Percentiles rank a stretch among this genome's conserved stretches.
These are phyloP conservation scores for Falco columbarius DNA, from an alignment of 2,797 vertebrate species.

Conservation along the genomic window DNA sequence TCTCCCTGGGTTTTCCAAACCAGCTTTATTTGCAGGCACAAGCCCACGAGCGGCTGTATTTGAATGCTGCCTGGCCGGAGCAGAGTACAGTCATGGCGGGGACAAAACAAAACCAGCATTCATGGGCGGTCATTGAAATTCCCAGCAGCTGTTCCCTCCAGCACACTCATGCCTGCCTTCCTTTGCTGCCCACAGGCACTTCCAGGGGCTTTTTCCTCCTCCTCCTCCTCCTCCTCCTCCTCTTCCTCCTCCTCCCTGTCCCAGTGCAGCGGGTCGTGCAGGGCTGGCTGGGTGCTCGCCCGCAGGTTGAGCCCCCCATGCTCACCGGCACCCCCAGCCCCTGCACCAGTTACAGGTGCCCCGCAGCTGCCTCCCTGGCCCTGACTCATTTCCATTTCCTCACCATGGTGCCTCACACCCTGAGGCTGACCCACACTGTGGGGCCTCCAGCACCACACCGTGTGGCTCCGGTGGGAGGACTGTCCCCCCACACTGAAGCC, in stretches of 20 bases:
- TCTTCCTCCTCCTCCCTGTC: background rate
- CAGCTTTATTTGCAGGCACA: background rate
- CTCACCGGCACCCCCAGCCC: background rate
- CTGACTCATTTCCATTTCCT: background rate
- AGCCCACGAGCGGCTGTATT: background rate
- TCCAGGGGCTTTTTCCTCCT: background rate
- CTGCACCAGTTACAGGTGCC: fast-evolving
- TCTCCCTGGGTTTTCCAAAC: background rate
- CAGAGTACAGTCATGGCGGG: background rate
- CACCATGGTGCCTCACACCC: fast-evolving
- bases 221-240: background rate
- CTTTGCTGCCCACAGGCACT: background rate
- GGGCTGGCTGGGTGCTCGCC: background rate
- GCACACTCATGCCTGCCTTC: background rate
- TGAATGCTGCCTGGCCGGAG: background rate
- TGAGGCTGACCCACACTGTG: background rate
- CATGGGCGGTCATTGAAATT: constrained; percentile 11
- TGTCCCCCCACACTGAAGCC: fast-evolving
- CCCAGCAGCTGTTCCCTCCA: constrained; percentile 35
- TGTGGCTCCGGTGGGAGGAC: background rate
- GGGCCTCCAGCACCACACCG: background rate
- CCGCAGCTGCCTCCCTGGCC: fast-evolving
- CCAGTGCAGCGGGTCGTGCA: fast-evolving
- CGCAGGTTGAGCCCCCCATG: fast-evolving
- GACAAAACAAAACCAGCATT: constrained; percentile 59